Base-by-base conservation (phyloP, 2,797 vertebrate genomes). In the Hydrophis major region DNA sequence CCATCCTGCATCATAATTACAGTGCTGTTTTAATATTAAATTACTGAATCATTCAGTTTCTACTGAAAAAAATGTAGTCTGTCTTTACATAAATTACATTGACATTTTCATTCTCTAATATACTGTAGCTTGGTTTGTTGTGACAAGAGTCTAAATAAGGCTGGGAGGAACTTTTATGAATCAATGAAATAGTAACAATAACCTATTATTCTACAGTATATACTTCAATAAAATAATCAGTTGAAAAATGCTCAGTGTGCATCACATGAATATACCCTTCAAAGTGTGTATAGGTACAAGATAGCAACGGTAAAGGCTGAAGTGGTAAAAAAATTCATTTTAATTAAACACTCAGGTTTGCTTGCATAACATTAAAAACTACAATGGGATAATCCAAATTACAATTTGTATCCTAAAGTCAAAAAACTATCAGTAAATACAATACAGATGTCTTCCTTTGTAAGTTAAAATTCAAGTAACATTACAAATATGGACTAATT, bases 1-100 rank as follows among this genome's bases (percentile, higher is more conserved):
- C 18, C 27, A 53, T 20, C 27, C 50, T n/a, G n/a, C 11, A 86
- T 63, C 55, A 74, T 69, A 93, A 88, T 60, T 91, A 91, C 22
- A 37, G 47, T 20, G 89, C 89, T 91, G 42, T 59, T 93, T 91
- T 87, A 91, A 69, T 57, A 83, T 25, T n/a, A 93, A 83, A 93
- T 91, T 57, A n/a, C 50, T 50, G 28, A 59, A 27, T 74, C 27
- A 74, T 87, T 90, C 50, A 88, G 90, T 90, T 93, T 60, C 53
- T 88, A 32, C 78, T 57, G 32, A 90, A 1, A 0, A 50, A 74
- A 20, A 7, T 87, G 59, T 28, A 56, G 5, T 32, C 63, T 11
- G 18, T n/a, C 27, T 63, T 4, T 56, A 92, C 4, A 6, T 59
- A 74, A 12, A 63, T 78, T 7, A 92, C 2, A 0, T 86, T 2